A percentile compares a stretch with the other conserved stretches of the same genome.
Evolutionary conservation across 2,113 vertebrate genomes (phyloP).

Genomic region (Alectura lathami): DNA sequence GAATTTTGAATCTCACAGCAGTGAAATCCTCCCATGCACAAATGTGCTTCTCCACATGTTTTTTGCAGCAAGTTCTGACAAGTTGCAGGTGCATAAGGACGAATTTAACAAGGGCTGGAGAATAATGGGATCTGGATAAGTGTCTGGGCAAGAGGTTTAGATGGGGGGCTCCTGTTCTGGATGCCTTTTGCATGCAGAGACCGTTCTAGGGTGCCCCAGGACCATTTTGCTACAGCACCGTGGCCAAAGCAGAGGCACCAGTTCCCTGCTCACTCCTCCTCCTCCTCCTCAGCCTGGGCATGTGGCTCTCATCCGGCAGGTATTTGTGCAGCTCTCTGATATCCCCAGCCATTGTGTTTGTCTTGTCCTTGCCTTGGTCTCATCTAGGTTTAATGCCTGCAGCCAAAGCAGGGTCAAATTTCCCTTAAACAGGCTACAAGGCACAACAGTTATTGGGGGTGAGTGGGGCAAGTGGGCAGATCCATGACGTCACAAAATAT

Average conservation of each 20-base stretch:
- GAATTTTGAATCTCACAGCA: background rate
- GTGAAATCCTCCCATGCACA: background rate
- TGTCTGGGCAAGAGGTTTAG: background rate
- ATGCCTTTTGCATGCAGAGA: background rate
- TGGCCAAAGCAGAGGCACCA: background rate
- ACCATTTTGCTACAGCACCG: background rate
- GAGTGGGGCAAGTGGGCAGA: background rate
- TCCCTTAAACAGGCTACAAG: no score
- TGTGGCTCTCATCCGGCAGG: accelerated
- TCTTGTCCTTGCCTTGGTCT: background rate
- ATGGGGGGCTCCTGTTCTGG: background rate
- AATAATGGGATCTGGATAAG: background rate
- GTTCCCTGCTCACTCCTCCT: background rate
- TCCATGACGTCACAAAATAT: background rate
- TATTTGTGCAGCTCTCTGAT: background rate
- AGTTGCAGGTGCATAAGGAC: background rate
- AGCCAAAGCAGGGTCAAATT: background rate
- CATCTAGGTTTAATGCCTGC: background rate
- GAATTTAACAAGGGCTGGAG: background rate
- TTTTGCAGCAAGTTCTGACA: background rate
- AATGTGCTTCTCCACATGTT: background rate
- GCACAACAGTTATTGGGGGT: no score
- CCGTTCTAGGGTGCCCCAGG: background rate
- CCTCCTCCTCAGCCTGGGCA: background rate
- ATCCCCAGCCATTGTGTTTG: accelerated